Conservation (phyloP, 92 coral and sea anemone species). For the Pocillopora meandrina region DNA sequence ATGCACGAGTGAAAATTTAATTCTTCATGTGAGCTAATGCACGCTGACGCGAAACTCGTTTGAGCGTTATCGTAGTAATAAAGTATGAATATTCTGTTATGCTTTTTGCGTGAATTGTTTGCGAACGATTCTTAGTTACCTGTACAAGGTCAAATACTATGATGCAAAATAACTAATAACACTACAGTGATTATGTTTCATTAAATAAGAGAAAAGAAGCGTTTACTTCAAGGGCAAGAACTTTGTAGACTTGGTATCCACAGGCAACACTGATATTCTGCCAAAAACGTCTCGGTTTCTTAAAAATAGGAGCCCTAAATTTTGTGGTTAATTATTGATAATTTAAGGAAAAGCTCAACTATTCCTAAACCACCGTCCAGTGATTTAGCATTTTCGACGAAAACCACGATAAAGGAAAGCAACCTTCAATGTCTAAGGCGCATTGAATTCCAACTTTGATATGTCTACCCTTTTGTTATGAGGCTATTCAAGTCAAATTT, state of each 20-base stretch:
- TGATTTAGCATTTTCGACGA: background rate
- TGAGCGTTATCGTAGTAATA: conserved; percentile 45
- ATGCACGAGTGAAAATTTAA: background rate
- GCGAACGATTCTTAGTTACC: conserved; percentile 33
- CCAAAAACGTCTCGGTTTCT: conserved; percentile 40
- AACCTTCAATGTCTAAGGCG: conserved; percentile 67
- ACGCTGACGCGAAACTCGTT: conserved; percentile 20
- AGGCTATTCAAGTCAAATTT: conserved; percentile 66
- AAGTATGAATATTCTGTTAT: conserved; percentile 50
- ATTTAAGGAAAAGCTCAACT: background rate
- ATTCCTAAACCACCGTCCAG: background rate
- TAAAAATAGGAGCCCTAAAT: background rate
- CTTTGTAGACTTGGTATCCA: conserved; percentile 38
- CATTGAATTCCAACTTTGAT: conserved; percentile 76
- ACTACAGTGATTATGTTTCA: conserved; percentile 37
- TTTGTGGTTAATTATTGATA: background rate
- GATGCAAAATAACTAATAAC: conserved; percentile 18
- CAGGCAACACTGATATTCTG: conserved; percentile 20
- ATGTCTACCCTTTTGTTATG: conserved; percentile 85
- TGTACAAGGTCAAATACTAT: conserved; percentile 35
- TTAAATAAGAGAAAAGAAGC: conserved; percentile 38
- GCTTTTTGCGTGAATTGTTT: conserved; percentile 38
- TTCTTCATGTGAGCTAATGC: background rate
- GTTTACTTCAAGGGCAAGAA: conserved; percentile 34
- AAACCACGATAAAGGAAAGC: conserved; percentile 57